Evolutionary conservation across 2,113 vertebrate genomes (phyloP).

Genomic region (Rhinolophus sinicus): DNA sequence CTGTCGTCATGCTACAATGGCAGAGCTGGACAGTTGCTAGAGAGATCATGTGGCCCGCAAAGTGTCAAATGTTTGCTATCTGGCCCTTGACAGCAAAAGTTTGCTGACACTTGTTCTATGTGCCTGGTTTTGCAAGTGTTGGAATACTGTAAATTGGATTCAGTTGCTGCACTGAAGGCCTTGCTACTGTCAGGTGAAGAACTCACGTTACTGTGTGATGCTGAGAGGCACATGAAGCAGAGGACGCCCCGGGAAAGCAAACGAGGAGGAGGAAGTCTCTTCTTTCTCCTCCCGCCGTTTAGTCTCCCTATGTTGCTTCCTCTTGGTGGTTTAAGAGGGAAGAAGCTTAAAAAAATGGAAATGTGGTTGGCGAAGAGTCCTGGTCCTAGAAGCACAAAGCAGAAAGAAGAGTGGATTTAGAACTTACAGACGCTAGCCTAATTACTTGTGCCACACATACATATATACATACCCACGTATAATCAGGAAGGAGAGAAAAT

Average conservation of each 20-base stretch:
- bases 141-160: slow-evolving; percentile 28
- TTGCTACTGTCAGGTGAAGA: neutral
- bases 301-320: neutral
- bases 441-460: neutral
- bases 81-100: neutral
- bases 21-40: neutral
- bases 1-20: neutral
- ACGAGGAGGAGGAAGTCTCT: neutral
- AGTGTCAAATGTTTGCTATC: neutral
- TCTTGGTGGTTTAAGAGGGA: neutral
- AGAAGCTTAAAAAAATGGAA: neutral
- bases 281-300: neutral
- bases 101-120: neutral
- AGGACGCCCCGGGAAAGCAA: neutral
- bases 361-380: neutral
- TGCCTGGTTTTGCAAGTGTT: neutral
- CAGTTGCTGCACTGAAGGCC: neutral
- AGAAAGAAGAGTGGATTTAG: neutral
- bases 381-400: neutral
- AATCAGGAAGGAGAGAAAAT: neutral
- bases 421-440: neutral
- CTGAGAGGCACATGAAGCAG: neutral
- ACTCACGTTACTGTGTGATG: neutral
- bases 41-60: neutral
- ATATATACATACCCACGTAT: neutral